Conservation (phyloP, 1,140 invertebrate genomes). For the Harlomillsia oculata region DNA sequence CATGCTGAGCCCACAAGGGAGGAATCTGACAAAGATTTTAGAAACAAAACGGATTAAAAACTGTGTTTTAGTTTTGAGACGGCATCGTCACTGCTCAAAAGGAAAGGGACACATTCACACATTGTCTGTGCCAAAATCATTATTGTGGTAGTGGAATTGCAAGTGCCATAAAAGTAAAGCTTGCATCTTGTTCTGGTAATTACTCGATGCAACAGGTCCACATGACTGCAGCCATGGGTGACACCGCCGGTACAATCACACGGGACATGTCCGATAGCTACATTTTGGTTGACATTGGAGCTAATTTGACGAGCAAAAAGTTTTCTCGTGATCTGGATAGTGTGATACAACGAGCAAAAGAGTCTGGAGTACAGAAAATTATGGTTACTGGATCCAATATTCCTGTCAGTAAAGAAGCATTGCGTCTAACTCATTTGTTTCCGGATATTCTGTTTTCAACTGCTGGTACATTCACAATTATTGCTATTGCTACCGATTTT, state of each 20-base stretch:
- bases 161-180: no score
- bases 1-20: no score
- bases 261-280: conserved; percentile 24
- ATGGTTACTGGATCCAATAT: conserved; percentile 86
- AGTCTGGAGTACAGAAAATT: conserved; percentile 78
- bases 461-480: conserved; percentile 53
- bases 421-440: conserved; percentile 75
- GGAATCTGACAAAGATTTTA: no score
- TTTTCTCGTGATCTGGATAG: conserved; percentile 83
- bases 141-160: no score
- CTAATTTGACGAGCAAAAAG: conserved; percentile 91
- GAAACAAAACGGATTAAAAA: no score
- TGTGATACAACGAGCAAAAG: conserved; percentile 55
- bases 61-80: no score
- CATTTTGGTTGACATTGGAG: conserved; percentile 40
- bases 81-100: no score
- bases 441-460: conserved; percentile 84
- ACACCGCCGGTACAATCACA: not conserved
- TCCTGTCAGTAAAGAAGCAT: conserved; percentile 77
- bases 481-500: not conserved
- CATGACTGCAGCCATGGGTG: conserved; percentile 6
- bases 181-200: no score
- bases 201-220: no score
- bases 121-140: no score
- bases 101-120: no score